Percentiles rank a stretch among this genome's conserved stretches.
Evolutionary conservation across 2,797 vertebrate species (phyloP).

Genomic region (Gastrophryne carolinensis): DNA sequence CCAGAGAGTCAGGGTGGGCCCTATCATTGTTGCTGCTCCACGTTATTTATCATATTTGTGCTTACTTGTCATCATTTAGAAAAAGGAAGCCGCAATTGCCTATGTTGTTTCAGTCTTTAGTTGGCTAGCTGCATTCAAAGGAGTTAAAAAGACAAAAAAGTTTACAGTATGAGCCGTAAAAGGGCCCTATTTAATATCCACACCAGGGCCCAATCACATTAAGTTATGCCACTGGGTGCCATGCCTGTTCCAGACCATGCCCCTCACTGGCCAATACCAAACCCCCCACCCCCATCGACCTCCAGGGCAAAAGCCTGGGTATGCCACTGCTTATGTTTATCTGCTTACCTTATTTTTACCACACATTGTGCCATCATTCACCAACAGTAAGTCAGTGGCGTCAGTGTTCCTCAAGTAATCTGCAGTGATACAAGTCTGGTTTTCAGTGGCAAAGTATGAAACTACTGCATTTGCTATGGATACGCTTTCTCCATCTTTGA

Average conservation of each 20-base stretch:
- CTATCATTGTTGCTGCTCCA: too few species aligned
- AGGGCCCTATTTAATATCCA: too few species aligned
- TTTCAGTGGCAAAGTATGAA: neutral
- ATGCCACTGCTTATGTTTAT: neutral
- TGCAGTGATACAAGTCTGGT: neutral
- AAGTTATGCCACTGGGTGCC: too few species aligned
- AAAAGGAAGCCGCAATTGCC: too few species aligned
- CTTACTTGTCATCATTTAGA: too few species aligned
- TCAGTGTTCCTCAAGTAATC: neutral
- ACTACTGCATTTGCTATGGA: neutral
- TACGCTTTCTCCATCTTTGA: neutral
- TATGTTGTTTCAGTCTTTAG: too few species aligned
- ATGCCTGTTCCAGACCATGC: too few species aligned
- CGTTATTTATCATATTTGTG: too few species aligned
- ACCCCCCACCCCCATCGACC: neutral
- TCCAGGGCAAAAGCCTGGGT: neutral
- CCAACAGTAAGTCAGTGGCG: neutral
- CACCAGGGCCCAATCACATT: too few species aligned
- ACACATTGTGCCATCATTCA: conserved; percentile 31
- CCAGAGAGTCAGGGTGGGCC: too few species aligned
- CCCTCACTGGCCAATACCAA: neutral
- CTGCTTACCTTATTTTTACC: conserved; percentile 17
- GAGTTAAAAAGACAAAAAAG: neutral
- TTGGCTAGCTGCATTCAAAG: too few species aligned
- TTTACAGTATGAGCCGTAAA: too few species aligned